These are phyloP conservation scores for Acholoe squamosa DNA, from an alignment of 2,888 invertebrate species.

Conservation along the genomic window DNA sequence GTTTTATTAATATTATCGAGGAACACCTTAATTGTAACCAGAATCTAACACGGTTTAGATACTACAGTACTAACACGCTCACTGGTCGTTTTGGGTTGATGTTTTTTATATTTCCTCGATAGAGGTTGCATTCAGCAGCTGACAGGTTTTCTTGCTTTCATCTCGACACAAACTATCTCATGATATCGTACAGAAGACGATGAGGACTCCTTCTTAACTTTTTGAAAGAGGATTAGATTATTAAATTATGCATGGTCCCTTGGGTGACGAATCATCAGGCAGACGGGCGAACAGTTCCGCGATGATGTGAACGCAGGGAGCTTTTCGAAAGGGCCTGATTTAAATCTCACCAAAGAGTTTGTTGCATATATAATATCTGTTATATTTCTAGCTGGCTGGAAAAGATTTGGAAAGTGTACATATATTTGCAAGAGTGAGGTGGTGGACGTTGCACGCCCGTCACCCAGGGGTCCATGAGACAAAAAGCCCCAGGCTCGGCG, in stretches of 20 bases:
- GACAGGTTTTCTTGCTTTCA: background rate
- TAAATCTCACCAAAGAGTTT: background rate
- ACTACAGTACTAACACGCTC: background rate
- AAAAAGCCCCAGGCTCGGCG: background rate
- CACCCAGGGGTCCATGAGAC: slow-evolving; percentile 27
- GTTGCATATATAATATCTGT: background rate
- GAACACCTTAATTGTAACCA: background rate
- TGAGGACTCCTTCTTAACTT: background rate
- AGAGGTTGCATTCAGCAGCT: background rate
- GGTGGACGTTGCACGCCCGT: background rate
- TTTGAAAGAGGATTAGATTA: background rate
- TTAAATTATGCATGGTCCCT: slow-evolving; percentile 36
- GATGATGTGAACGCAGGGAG: background rate
- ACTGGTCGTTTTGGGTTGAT: background rate
- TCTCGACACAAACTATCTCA: background rate
- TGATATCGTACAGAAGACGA: background rate
- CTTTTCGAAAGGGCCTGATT: background rate
- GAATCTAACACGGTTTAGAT: background rate
- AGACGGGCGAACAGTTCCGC: background rate
- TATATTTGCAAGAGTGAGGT: background rate
- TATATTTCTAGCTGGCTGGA: slow-evolving; percentile 60
- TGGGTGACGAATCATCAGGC: slow-evolving; percentile 25
- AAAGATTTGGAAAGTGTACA: slow-evolving; percentile 50
- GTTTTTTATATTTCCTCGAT: background rate
- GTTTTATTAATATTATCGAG: background rate